These are phyloP conservation scores for Pipra filicauda DNA, from an alignment of 2,113 vertebrate species.

Conservation along the genomic window DNA sequence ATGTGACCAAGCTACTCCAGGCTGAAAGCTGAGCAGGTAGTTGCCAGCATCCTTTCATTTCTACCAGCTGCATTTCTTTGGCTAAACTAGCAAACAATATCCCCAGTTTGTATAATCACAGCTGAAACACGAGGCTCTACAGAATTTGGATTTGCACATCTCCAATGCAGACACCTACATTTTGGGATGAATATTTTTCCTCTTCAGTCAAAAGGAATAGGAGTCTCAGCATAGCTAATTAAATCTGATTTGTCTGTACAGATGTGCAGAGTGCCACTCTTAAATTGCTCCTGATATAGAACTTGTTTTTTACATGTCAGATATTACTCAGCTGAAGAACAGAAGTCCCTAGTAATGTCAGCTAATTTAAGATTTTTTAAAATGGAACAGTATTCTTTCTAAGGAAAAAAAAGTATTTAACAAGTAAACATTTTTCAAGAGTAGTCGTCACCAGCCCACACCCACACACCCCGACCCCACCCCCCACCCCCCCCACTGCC, in stretches of 20 bases:
- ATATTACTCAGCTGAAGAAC: background rate
- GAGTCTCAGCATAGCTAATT: conserved; percentile 29
- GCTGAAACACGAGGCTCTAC: background rate
- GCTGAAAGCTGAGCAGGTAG: conserved; percentile 52
- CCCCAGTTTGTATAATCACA: background rate
- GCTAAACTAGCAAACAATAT: conserved; percentile 14
- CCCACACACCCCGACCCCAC: background rate
- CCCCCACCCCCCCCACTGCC: background rate
- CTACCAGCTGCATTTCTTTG: conserved; percentile 48
- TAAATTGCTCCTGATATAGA: background rate
- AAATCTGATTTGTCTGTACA: conserved; percentile 35
- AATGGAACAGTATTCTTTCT: background rate
- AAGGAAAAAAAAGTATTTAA: background rate
- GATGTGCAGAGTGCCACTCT: conserved; percentile 5
- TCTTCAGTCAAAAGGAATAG: background rate
- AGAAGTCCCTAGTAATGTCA: background rate
- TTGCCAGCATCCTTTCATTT: conserved; percentile 54
- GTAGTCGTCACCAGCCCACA: background rate
- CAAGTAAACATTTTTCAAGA: background rate
- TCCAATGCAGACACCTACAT: conserved; percentile 26
- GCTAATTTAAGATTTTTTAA: background rate
- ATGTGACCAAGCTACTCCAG: conserved; percentile 27
- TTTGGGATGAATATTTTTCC: conserved; percentile 21
- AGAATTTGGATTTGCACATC: conserved; percentile 5
- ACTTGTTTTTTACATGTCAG: background rate